Conservation (phyloP, 1,140 invertebrate genomes). For the Cydia pomonella region DNA sequence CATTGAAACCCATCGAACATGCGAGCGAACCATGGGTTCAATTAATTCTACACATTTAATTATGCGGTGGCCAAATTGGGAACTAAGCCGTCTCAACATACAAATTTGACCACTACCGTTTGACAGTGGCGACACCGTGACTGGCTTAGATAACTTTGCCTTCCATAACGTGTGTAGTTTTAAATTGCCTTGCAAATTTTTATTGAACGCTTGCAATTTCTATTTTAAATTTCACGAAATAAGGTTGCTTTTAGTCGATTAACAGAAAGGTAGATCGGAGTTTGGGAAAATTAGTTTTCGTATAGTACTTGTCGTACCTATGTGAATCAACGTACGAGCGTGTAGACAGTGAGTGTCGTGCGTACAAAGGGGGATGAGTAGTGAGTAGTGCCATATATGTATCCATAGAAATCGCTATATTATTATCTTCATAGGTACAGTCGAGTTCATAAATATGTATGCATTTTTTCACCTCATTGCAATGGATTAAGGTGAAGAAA, state of each 20-base stretch:
- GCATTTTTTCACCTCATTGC: too few species aligned
- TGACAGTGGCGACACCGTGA: constrained; percentile 17
- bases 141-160: not conserved
- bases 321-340: constrained; percentile 55
- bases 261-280: not conserved
- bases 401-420: not conserved
- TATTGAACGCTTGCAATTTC: not conserved
- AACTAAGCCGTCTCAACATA: not conserved
- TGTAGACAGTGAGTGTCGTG: constrained; percentile 61
- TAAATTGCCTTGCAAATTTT: not conserved
- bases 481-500: too few species aligned
- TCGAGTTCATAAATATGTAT: too few species aligned
- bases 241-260: not conserved
- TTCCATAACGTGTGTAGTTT: not conserved
- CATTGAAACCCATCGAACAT: constrained; percentile 15
- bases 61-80: not conserved
- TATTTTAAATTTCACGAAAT: not conserved
- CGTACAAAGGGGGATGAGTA: constrained; percentile 36
- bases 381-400: not conserved
- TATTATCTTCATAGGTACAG: too few species aligned
- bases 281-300: not conserved
- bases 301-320: constrained; percentile 16
- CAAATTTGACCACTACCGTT: not conserved
- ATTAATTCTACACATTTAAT: not conserved
- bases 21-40: not conserved